Conservation (phyloP, 2,888 invertebrate genomes). For the Agriotes lineatus region DNA sequence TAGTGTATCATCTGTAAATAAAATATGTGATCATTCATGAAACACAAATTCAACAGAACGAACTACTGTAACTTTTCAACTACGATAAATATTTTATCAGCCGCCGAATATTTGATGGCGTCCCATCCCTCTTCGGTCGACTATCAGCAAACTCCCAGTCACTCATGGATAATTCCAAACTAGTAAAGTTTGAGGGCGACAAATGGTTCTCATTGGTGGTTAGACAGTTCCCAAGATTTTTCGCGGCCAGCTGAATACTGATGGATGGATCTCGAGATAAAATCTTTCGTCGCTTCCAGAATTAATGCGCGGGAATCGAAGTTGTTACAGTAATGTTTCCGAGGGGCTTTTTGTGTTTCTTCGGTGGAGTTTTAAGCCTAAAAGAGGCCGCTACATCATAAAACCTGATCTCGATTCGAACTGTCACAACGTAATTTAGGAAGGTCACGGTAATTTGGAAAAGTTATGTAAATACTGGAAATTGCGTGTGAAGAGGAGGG, state of each 20-base stretch:
- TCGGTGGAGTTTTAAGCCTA: not conserved
- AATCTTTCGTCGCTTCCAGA: not conserved
- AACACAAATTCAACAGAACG: not conserved
- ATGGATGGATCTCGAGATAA: slow-evolving; percentile 2
- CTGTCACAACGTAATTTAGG: slow-evolving; percentile 12
- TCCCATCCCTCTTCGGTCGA: not conserved
- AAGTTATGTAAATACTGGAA: slow-evolving; percentile 14
- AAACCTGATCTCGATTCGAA: slow-evolving; percentile 6
- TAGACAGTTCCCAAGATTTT: slow-evolving; percentile 9
- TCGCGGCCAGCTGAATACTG: slow-evolving; percentile 18
- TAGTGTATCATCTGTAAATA: not conserved
- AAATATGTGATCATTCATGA: not conserved
- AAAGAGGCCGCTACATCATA: not conserved
- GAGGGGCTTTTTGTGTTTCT: slow-evolving; percentile 12
- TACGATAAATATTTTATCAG: not conserved
- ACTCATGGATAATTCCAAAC: slow-evolving; percentile 7
- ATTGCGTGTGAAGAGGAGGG: not conserved
- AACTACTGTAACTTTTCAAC: not conserved
- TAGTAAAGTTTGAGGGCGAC: slow-evolving; percentile 11
- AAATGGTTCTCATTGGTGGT: slow-evolving; percentile 21
- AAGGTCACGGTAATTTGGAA: not conserved
- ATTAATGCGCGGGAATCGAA: slow-evolving; percentile 10
- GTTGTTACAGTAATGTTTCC: slow-evolving; percentile 3
- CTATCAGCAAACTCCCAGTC: not conserved
- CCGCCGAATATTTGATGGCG: not conserved